phyloP scores from a whole-genome alignment of 1,140 invertebrate genomes.

The Meloidogyne hapla region DNA sequence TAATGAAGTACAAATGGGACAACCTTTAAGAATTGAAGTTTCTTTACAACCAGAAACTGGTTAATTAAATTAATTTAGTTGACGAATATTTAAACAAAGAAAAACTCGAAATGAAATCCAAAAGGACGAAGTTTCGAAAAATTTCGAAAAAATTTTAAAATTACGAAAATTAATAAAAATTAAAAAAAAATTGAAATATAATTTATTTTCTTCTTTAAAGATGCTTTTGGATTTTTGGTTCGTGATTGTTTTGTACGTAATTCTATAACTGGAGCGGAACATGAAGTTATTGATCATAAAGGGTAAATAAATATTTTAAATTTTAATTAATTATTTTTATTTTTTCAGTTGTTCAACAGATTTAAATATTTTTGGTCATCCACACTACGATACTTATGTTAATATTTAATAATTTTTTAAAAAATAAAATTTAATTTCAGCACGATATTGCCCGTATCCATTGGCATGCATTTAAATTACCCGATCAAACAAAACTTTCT shows the following conservation, averaged over 20 bases:
- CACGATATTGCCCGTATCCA: constrained; percentile 59
- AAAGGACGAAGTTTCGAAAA: no score
- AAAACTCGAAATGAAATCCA: no score
- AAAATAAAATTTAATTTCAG: not conserved
- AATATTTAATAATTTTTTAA: not conserved
- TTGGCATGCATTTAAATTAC: constrained; percentile 63
- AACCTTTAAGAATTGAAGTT: constrained; percentile 56
- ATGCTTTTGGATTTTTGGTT: constrained; percentile 61
- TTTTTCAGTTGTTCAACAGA: constrained; percentile 58
- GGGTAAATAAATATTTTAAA: constrained; percentile 41
- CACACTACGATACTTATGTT: constrained; percentile 62
- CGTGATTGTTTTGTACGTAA: constrained; percentile 57
- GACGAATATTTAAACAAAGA: no score
- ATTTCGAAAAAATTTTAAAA: no score
- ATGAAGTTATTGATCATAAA: constrained; percentile 56
- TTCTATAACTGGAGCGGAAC: constrained; percentile 49
- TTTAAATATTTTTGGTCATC: constrained; percentile 61
- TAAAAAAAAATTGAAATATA: constrained; percentile 10
- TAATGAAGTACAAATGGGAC: constrained; percentile 52
- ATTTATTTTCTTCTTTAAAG: constrained; percentile 36
- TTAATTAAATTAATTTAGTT: no score
- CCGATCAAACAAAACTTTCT: constrained; percentile 54
- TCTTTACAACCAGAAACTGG: constrained; percentile 57
- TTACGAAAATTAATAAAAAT: no score
- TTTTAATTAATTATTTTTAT: constrained; percentile 19